Base-by-base conservation (phyloP, 1,140 invertebrate species). In the Lasioglossum albipes region DNA sequence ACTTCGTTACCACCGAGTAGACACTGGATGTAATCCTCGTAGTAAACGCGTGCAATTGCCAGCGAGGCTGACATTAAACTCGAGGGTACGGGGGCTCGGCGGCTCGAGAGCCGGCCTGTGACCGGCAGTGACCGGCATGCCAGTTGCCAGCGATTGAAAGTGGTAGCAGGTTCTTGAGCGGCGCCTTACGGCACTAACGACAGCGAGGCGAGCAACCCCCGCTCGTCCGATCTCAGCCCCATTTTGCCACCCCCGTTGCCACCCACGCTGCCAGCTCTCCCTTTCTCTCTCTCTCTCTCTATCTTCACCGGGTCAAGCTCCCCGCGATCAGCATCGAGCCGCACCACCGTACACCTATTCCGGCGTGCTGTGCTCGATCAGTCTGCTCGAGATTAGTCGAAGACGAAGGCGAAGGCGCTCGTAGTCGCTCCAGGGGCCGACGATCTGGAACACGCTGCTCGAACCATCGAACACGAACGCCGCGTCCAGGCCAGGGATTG, bases 281-380 rank as follows among this genome's bases (percentile, higher is more conserved):
- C 20, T 6, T 20, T n/a, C 3, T 42, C 13, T 13, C 49, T 22
- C n/a, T 65, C 22, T 49, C 22, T 49, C 16, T 59, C 54, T 13
- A 7, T 52, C 68, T 57, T 65, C 79, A 59, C 59, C 69, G 61
- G 84, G 84, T 86, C 84, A 86, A 83, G 84, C 85, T 78, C 83
- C 45, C 83, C 68, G 84, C 81, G 84, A 86, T 86, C 84, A 86
- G 84, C 84, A 86, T 85, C 84, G 84, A 86, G 84, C 84, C 59
- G 80, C 75, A 73, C 83, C 66, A 10, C n/a, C 67, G 77, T 83
- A 75, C 72, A 72, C 75, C 83, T 72, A 74, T 81, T 72, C 52
- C 64, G 54, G 27, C 65, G 71, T 66, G 67, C 80, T 57, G 72
- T 85, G 71, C 72, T 83, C 84, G 57, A 59, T 59, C 18, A n/a